Conservation (phyloP, 2,888 invertebrate genomes). For the Griposia aprilina region DNA sequence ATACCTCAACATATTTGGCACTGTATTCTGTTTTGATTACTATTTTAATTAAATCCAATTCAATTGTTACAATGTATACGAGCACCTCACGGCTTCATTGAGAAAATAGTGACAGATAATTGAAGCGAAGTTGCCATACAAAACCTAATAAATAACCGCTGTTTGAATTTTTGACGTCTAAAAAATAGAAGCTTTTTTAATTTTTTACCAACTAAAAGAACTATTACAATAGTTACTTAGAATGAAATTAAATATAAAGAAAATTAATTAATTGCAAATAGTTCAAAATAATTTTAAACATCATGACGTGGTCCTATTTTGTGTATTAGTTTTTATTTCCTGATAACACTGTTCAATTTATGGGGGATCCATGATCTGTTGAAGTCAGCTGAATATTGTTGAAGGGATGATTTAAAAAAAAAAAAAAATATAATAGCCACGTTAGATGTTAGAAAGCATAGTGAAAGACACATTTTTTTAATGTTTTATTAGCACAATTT, state of each 20-base stretch:
- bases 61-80: conserved; percentile 54
- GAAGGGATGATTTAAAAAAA: background rate
- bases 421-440: too few species aligned
- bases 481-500: too few species aligned
- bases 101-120: conserved; percentile 64
- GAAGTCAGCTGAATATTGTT: background rate
- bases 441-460: too few species aligned
- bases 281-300: background rate
- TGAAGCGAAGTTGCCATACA: conserved; percentile 49
- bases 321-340: background rate
- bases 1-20: conserved; percentile 83
- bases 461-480: too few species aligned
- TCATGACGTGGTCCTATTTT: background rate
- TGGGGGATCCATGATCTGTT: background rate
- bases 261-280: background rate
- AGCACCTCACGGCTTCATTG: conserved; percentile 68
- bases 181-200: background rate
- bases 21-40: conserved; percentile 52
- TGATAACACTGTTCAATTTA: background rate
- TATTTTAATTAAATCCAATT: conserved; percentile 59
- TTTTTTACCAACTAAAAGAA: too few species aligned
- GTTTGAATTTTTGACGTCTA: background rate
- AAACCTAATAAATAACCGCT: background rate
- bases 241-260: background rate
- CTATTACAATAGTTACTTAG: too few species aligned